A percentile compares a stretch with the other conserved stretches of the same genome.
These are phyloP conservation scores for Danaus chrysippus DNA, from an alignment of 2,888 invertebrate species.

Conservation along the genomic window DNA sequence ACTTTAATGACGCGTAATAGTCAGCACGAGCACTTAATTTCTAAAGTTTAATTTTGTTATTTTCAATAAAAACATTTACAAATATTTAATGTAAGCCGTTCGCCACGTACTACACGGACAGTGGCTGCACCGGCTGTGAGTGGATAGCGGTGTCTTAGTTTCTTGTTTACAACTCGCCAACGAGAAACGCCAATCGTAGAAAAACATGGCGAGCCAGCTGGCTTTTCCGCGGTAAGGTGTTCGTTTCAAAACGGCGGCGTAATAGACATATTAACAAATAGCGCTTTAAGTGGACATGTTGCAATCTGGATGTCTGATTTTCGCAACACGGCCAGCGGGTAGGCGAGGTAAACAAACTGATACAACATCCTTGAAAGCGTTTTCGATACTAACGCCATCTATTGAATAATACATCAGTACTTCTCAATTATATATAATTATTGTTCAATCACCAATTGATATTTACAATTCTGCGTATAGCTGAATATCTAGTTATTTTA, in stretches of 20 bases:
- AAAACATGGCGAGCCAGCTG: slow-evolving; percentile 50
- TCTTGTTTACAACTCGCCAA: slow-evolving; percentile 57
- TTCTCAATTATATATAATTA: neutral
- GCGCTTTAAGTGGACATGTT: slow-evolving; percentile 32
- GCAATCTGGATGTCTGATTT: slow-evolving; percentile 37
- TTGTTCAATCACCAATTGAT: neutral
- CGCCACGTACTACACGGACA: slow-evolving; percentile 65
- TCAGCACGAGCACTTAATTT: slow-evolving; percentile 40
- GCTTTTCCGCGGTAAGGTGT: slow-evolving; percentile 31
- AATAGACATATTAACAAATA: slow-evolving; percentile 40
- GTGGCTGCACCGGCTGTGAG: slow-evolving; percentile 71
- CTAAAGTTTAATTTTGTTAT: slow-evolving; percentile 13
- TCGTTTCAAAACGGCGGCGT: slow-evolving; percentile 57
- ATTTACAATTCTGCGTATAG: too few species aligned
- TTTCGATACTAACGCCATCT: neutral
- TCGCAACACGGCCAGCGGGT: neutral
- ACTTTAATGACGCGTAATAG: slow-evolving; percentile 50
- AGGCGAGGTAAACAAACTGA: slow-evolving; percentile 1
- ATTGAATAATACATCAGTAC: neutral
- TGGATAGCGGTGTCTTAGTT: slow-evolving; percentile 36
- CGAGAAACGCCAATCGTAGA: slow-evolving; percentile 47
- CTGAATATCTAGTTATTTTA: too few species aligned
- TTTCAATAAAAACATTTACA: slow-evolving; percentile 24
- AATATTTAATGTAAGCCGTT: slow-evolving; percentile 36
- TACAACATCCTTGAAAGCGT: neutral